Percentiles rank a stretch among this genome's conserved stretches.
phyloP scores from a whole-genome alignment of 2,797 vertebrate species.

The Champsocephalus gunnari region DNA sequence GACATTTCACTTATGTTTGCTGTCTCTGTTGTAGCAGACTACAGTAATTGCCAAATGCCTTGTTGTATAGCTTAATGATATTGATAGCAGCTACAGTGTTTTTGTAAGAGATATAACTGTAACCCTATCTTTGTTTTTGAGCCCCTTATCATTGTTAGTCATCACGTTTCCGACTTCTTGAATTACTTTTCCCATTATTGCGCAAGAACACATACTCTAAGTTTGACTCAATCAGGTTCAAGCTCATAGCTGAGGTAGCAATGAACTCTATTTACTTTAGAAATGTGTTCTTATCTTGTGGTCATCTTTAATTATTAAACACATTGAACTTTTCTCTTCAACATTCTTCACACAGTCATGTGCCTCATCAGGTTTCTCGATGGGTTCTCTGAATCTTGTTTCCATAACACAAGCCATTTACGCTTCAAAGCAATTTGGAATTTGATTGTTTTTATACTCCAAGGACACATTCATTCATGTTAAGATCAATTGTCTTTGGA shows the following conservation, averaged over 20 bases:
- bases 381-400: constrained; percentile 12
- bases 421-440: constrained; percentile 33
- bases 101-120: background rate
- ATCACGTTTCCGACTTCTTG: background rate
- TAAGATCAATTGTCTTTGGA: constrained; percentile 34
- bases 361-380: constrained; percentile 1
- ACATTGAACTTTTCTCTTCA: constrained; percentile 25
- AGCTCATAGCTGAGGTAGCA: constrained; percentile 3
- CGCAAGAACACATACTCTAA: background rate
- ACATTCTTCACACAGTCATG: constrained; percentile 5
- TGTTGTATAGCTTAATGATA: background rate
- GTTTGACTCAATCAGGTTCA: background rate
- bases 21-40: background rate
- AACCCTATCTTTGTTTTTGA: background rate
- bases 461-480: constrained; percentile 29
- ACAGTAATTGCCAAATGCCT: background rate
- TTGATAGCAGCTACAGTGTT: background rate
- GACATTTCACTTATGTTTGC: constrained; percentile 1
- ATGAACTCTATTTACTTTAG: background rate
- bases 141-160: background rate
- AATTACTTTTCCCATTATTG: background rate
- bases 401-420: constrained; percentile 10
- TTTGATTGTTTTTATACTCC: constrained; percentile 40
- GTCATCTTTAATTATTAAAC: background rate
- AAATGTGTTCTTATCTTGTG: background rate